phyloP scores from a whole-genome alignment of 1,140 invertebrate species.

The Cylas formicarius region DNA sequence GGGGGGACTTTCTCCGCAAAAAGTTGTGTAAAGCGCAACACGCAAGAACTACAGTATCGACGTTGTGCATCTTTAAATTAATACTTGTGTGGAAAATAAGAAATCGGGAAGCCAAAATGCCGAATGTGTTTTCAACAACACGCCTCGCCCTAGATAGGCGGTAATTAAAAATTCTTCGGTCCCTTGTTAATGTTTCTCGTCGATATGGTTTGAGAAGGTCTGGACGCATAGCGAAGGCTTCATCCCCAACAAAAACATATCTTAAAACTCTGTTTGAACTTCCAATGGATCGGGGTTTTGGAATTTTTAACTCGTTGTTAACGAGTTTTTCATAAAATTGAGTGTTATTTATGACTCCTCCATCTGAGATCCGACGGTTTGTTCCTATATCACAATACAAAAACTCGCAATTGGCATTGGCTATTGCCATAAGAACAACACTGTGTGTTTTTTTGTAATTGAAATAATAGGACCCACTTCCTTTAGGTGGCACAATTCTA shows the following conservation, averaged over 20 bases:
- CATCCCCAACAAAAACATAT: conserved; percentile 36
- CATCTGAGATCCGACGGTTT: conserved; percentile 29
- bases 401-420: conserved; percentile 46
- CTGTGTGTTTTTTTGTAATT: conserved; percentile 34
- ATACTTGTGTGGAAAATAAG: conserved; percentile 31
- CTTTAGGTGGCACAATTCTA: conserved; percentile 27
- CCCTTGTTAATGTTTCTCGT: conserved; percentile 26
- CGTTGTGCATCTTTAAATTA: conserved; percentile 8
- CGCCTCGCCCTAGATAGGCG: conserved; percentile 26
- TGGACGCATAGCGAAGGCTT: conserved; percentile 44
- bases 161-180: conserved; percentile 26
- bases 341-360: conserved; percentile 34
- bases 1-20: conserved; percentile 1
- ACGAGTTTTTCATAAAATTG: conserved; percentile 24
- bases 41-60: conserved; percentile 14
- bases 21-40: conserved; percentile 17
- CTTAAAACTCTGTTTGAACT: neutral
- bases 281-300: conserved; percentile 2
- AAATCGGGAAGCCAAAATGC: conserved; percentile 40
- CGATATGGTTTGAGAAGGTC: conserved; percentile 44
- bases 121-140: conserved; percentile 45
- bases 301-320: conserved; percentile 14
- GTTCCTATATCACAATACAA: conserved; percentile 40
- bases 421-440: conserved; percentile 38
- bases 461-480: conserved; percentile 38